Conservation (phyloP, 1,140 invertebrate species). For the Fopius arisanus region DNA sequence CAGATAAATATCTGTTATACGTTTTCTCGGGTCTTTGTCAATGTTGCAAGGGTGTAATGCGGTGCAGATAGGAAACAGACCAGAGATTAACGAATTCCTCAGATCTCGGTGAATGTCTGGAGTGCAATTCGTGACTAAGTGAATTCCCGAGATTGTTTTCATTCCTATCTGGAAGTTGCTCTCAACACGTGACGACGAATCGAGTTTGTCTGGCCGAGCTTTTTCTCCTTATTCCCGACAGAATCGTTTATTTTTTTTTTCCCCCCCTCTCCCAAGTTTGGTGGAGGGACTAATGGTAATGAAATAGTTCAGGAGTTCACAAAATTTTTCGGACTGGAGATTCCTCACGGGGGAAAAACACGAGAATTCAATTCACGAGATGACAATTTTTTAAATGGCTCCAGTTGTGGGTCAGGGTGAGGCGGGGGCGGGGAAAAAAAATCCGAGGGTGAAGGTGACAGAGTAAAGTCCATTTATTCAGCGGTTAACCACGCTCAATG, state of each 20-base stretch:
- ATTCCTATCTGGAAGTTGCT: slow-evolving; percentile 23
- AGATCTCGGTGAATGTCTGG: slow-evolving; percentile 17
- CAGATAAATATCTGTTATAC: neutral
- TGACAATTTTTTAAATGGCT: neutral
- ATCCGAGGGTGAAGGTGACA: neutral
- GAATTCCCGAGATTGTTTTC: slow-evolving; percentile 32
- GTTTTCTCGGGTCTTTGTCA: neutral
- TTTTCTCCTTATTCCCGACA: neutral
- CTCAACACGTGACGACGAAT: neutral
- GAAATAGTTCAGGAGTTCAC: slow-evolving; percentile 1
- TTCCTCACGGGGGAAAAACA: neutral
- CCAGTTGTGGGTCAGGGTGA: neutral
- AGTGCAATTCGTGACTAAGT: slow-evolving; percentile 31
- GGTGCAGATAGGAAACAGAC: slow-evolving; percentile 19
- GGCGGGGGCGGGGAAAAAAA: neutral
- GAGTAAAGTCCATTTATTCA: slow-evolving; percentile 10
- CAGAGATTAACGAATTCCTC: slow-evolving; percentile 33
- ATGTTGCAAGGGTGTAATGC: slow-evolving; percentile 2
- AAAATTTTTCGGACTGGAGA: neutral
- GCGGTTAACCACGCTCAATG: slow-evolving; percentile 14
- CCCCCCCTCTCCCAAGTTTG: too few relatives aligned
- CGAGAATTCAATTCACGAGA: neutral
- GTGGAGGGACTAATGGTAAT: slow-evolving; percentile 4
- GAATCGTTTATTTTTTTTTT: neutral
- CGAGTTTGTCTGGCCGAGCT: neutral